Conservation (phyloP, 2,113 vertebrate genomes). For the Poeciliopsis turrubarensis region DNA sequence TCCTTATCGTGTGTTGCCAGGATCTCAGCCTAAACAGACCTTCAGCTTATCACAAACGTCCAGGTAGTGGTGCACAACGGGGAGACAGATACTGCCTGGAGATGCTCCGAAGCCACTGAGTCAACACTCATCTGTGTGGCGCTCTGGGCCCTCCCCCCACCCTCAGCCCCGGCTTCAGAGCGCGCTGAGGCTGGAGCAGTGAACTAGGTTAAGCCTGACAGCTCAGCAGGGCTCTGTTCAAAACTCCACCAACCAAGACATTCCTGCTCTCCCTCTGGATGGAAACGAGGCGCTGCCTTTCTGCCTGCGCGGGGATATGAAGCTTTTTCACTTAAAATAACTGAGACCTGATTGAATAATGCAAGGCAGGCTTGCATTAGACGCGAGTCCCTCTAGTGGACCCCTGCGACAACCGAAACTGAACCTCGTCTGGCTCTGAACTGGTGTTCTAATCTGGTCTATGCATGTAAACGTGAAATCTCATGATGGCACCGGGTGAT, state of each 20-base stretch:
- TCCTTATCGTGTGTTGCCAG: conserved; percentile 62
- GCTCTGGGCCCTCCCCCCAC: conserved; percentile 55
- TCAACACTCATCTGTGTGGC: conserved; percentile 40
- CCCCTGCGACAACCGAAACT: conserved; percentile 34
- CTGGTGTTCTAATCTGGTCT: conserved; percentile 30
- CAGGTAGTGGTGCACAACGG: conserved; percentile 60
- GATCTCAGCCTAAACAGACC: conserved; percentile 50
- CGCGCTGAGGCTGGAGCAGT: conserved; percentile 47
- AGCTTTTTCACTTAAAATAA: conserved; percentile 35
- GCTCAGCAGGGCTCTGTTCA: conserved; percentile 57
- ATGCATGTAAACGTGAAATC: conserved; percentile 3
- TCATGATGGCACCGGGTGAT: conserved; percentile 37
- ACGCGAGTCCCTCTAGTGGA: conserved; percentile 50
- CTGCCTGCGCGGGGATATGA: conserved; percentile 28
- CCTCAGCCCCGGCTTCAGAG: conserved; percentile 60
- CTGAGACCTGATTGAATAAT: conserved; percentile 59
- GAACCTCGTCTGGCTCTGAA: conserved; percentile 5
- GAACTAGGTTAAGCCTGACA: conserved; percentile 73
- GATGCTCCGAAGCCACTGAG: conserved; percentile 58
- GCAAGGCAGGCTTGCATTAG: conserved; percentile 30
- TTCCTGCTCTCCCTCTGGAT: conserved; percentile 19
- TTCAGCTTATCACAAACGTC: conserved; percentile 60
- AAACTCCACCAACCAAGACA: conserved; percentile 30
- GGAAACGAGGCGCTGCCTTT: conserved; percentile 24
- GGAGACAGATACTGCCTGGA: conserved; percentile 48